Base-by-base conservation (phyloP, 2,113 vertebrate genomes). In the Struthidea cinerea region DNA sequence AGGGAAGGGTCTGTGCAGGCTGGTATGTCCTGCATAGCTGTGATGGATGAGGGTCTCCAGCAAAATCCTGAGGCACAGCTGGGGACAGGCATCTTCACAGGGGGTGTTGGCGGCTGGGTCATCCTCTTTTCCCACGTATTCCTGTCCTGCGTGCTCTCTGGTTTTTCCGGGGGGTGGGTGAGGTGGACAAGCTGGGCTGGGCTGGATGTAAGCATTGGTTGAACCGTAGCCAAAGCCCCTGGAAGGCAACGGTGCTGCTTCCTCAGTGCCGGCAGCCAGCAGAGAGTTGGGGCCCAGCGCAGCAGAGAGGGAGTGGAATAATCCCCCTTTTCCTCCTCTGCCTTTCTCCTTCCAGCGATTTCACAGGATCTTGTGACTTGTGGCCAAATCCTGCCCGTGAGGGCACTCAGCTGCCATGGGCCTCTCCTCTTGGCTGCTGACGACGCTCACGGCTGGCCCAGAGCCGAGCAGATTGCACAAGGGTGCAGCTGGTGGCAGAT, bases 401-500 rank as follows among this genome's bases (percentile, higher is more conserved):
- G 50, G 91, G 71, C 30, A 60, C 52, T 86, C 63, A 13, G 85
- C 59, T 63, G 49, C 93, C 4, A 0, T 1, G 27, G 63, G 53
- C n/a, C 50, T 47, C 47, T 78, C 13, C 28, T 64, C 42, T 53
- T 79, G 90, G 88, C 86, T n/a, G 16, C 80, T 71, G 64, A 3
- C 27, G 6, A 4, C 13, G 14, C 63, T 84, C n/a, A 11, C 5
- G 39, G 68, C 61, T 95, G 97, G 92, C 76, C 42, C 4, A 11
- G 46, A 70, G 90, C 95, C 71, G 2, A 75, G 39, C 52, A 33
- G 44, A 42, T 94, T 93, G 88, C 91, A 80, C 52, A 71, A 83
- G 68, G 79, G 59, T 52, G 47, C 94, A 94, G 89, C 90, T 95
- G 95, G 73, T 93, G 61, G 65, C 86, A 83, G 84, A 84, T 80